Evolutionary conservation across 1,140 invertebrate species (phyloP).

Genomic region (Lepidostoma basale): DNA sequence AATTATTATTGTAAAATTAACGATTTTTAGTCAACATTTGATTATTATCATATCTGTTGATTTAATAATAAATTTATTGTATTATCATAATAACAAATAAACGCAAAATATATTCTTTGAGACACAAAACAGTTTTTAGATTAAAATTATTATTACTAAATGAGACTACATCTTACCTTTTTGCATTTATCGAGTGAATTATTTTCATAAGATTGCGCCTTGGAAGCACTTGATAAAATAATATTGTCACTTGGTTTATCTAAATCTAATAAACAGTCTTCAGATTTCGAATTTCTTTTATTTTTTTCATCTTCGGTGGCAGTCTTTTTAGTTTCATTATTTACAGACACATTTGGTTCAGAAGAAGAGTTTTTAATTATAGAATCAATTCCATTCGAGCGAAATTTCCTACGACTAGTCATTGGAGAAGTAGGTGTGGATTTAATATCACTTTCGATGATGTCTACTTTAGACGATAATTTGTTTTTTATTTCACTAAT

Average conservation of each 20-base stretch:
- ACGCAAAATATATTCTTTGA: too few species aligned
- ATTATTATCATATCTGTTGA: too few species aligned
- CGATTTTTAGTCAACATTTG: too few species aligned
- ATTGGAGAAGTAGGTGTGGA: conserved; percentile 44
- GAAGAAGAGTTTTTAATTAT: conserved; percentile 42
- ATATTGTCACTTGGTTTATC: conserved; percentile 38
- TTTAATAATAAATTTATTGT: too few species aligned
- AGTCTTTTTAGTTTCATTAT: conserved; percentile 37
- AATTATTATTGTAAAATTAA: too few species aligned
- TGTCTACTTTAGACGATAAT: conserved; percentile 33
- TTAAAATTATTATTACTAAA: too few species aligned
- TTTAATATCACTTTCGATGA: conserved; percentile 29
- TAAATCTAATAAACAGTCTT: conserved; percentile 45
- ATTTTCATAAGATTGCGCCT: conserved; percentile 19
- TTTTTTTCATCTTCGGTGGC: conserved; percentile 28
- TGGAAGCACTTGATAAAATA: conserved; percentile 32
- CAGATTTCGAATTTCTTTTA: conserved; percentile 45
- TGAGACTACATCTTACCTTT: conserved; percentile 14
- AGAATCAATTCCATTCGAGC: conserved; percentile 34
- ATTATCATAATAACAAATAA: too few species aligned
- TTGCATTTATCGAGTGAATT: conserved; percentile 8
- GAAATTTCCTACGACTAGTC: conserved; percentile 40
- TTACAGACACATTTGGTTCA: conserved; percentile 42
- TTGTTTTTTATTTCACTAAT: conserved; percentile 27
- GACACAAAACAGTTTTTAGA: too few species aligned